Evolutionary conservation across 2,797 vertebrate genomes (phyloP).

Genomic region (Acrocephalus scirpaceus): DNA sequence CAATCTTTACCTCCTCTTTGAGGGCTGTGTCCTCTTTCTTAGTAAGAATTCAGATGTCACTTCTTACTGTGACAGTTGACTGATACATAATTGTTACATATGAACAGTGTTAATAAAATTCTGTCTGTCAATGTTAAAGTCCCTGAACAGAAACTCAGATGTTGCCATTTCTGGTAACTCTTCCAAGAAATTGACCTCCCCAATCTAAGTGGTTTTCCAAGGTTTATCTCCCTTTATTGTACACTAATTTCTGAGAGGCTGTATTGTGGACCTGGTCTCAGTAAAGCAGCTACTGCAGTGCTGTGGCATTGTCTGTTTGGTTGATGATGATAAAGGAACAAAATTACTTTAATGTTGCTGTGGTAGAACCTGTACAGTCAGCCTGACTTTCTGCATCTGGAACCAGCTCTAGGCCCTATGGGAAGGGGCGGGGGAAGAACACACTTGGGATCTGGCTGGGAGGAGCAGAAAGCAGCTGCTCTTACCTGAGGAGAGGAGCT

Average conservation of each 20-base stretch:
- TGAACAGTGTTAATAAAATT: neutral
- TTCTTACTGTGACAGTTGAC: neutral
- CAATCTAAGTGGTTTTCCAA: neutral
- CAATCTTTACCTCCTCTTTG: neutral
- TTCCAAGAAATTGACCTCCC: neutral
- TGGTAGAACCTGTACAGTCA: conserved; percentile 38
- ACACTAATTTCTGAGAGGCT: neutral
- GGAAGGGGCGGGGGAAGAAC: neutral
- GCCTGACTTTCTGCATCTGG: neutral
- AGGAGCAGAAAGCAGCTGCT: conserved; percentile 19
- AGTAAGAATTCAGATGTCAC: neutral
- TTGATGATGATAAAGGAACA: neutral
- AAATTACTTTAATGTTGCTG: neutral
- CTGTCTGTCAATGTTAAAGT: neutral
- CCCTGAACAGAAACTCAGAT: neutral
- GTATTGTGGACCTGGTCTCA: neutral
- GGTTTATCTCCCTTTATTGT: neutral
- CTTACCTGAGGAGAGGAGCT: neutral
- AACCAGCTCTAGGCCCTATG: conserved; percentile 2
- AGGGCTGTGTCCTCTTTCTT: neutral
- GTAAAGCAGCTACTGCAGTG: neutral
- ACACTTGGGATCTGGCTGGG: neutral
- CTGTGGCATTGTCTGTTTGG: neutral
- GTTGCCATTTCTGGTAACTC: neutral
- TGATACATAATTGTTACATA: accelerated